Conservation (phyloP, 2,113 vertebrate genomes). For the Machaerirhynchus nigripectus region DNA sequence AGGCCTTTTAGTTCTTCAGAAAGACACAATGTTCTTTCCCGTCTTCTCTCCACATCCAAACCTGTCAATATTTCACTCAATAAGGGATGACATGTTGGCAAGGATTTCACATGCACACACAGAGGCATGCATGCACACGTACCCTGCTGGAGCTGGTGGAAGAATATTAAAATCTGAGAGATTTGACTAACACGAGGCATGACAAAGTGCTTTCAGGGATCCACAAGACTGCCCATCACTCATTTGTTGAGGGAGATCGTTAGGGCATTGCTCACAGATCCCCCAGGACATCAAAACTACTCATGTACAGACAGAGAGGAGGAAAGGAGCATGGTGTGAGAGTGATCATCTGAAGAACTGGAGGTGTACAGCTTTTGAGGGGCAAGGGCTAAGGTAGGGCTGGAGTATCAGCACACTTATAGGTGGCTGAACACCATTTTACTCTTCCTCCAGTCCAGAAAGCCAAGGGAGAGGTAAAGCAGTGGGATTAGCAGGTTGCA, state of each 20-base stretch:
- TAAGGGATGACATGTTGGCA: not conserved
- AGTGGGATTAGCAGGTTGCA: not conserved
- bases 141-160: not conserved
- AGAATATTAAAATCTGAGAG: not conserved
- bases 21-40: not conserved
- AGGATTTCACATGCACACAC: not conserved
- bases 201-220: not conserved
- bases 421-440: not conserved
- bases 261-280: not conserved
- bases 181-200: not conserved
- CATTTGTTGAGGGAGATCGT: not conserved
- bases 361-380: not conserved
- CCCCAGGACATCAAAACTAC: not conserved
- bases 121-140: too few relatives aligned
- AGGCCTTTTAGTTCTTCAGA: not conserved
- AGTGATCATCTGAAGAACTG: not conserved
- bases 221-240: not conserved
- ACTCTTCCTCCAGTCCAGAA: not conserved
- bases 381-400: not conserved
- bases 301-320: not conserved
- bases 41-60: not conserved
- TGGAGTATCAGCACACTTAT: not conserved
- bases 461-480: not conserved
- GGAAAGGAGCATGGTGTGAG: not conserved
- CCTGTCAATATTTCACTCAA: constrained; percentile 37